Conservation (phyloP, 2,113 vertebrate genomes). For the Gopherus flavomarginatus region DNA sequence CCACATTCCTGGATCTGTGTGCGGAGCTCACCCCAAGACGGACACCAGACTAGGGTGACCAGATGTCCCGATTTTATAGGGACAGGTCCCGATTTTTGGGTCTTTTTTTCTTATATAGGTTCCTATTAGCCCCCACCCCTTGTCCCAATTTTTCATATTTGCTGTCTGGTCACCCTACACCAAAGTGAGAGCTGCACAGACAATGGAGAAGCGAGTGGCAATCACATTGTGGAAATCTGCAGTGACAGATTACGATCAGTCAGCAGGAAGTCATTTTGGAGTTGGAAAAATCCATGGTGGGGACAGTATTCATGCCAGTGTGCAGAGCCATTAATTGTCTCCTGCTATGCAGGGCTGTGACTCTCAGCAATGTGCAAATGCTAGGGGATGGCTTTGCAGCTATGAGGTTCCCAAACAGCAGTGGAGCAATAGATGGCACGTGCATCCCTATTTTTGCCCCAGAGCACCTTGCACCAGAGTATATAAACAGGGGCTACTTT, state of each 20-base stretch:
- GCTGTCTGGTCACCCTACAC: too few species aligned
- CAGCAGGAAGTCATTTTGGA: not conserved
- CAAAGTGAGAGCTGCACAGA: not conserved
- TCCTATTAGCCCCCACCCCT: too few species aligned
- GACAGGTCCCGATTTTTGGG: too few species aligned
- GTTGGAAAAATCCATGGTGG: not conserved
- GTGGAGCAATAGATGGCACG: not conserved
- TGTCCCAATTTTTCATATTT: too few species aligned
- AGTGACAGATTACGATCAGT: not conserved
- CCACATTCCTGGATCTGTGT: not conserved
- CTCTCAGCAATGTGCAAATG: not conserved
- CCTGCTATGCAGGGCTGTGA: not conserved
- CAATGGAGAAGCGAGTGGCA: not conserved
- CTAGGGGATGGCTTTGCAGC: not conserved
- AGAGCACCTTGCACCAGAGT: not conserved
- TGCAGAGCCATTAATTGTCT: not conserved
- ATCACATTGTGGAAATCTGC: not conserved
- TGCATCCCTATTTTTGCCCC: not conserved
- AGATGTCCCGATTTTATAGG: too few species aligned
- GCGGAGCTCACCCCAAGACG: not conserved
- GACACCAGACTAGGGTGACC: not conserved
- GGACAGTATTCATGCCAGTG: not conserved
- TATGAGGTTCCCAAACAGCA: not conserved
- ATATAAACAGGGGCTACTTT: not conserved
- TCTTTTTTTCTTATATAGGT: too few species aligned